These are phyloP conservation scores for Gerosis bhagava DNA, from an alignment of 2,888 invertebrate species.

Conservation along the genomic window DNA sequence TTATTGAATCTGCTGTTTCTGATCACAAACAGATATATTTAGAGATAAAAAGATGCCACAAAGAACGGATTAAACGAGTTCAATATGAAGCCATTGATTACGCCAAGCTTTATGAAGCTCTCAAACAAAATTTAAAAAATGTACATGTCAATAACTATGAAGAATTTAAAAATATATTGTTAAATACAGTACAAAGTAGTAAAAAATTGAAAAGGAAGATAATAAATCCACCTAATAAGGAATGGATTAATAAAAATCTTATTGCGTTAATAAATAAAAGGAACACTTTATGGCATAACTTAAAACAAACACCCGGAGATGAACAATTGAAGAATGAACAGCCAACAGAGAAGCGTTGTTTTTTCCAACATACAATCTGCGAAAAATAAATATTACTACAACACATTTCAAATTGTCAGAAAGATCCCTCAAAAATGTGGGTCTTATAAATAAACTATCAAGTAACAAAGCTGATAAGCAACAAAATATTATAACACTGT, in stretches of 20 bases:
- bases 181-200: background rate
- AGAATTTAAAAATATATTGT: background rate
- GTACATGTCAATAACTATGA: background rate
- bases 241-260: slow-evolving; percentile 1
- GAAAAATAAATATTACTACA: slow-evolving; percentile 5
- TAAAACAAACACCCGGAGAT: too few species aligned
- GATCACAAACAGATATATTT: slow-evolving; percentile 29
- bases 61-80: background rate
- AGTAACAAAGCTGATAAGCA: too few species aligned
- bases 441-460: background rate
- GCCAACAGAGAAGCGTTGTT: too few species aligned
- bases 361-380: background rate
- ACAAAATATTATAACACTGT: too few species aligned
- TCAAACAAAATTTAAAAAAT: background rate
- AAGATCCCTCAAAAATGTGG: background rate
- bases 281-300: too few species aligned
- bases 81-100: slow-evolving; percentile 27
- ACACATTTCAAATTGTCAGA: slow-evolving; percentile 1
- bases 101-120: background rate
- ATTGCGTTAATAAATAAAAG: background rate
- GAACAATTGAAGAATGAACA: too few species aligned
- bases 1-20: too few species aligned
- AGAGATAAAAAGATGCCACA: slow-evolving; percentile 12
- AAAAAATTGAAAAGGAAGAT: background rate
- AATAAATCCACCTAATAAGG: background rate